Evolutionary conservation across 2,113 vertebrate species (phyloP).

Genomic region (Rhinogobius similis): DNA sequence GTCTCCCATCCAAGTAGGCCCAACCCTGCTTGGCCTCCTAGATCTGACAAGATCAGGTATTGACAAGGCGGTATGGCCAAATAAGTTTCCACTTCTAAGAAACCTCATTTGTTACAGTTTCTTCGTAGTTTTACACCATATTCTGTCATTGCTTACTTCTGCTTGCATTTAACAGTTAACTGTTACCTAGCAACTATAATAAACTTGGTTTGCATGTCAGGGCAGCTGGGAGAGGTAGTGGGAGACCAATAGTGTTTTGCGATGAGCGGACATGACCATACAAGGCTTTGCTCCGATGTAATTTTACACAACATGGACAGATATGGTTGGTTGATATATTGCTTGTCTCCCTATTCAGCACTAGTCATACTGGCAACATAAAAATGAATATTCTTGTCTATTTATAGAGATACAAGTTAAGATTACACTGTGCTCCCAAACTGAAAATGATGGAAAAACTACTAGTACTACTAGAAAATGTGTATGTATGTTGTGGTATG

Average conservation of each 20-base stretch:
- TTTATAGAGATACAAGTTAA: no score
- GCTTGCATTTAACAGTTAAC: constrained; percentile 59
- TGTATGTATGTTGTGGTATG: no score
- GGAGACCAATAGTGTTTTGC: constrained; percentile 9
- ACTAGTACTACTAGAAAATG: no score
- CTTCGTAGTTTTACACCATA: neutral
- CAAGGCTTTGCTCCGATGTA: neutral
- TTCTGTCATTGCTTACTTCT: neutral
- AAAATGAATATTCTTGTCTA: neutral
- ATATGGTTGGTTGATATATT: neutral
- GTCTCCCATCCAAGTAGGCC: no score
- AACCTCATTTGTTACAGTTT: constrained; percentile 16
- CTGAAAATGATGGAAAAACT: no score
- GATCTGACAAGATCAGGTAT: no score
- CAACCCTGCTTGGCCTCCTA: no score
- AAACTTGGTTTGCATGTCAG: constrained; percentile 14
- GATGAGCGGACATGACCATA: neutral
- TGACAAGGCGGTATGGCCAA: neutral
- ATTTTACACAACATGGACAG: neutral
- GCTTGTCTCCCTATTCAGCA: neutral
- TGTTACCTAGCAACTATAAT: constrained; percentile 72
- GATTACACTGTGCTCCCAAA: no score
- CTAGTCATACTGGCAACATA: neutral
- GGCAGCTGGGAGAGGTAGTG: neutral
- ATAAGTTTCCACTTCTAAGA: constrained; percentile 25